Evolutionary conservation across 2,888 invertebrate species (phyloP), one percentile per base, ranked within the genome.

Genomic region (Cartodere bifasciata): DNA sequence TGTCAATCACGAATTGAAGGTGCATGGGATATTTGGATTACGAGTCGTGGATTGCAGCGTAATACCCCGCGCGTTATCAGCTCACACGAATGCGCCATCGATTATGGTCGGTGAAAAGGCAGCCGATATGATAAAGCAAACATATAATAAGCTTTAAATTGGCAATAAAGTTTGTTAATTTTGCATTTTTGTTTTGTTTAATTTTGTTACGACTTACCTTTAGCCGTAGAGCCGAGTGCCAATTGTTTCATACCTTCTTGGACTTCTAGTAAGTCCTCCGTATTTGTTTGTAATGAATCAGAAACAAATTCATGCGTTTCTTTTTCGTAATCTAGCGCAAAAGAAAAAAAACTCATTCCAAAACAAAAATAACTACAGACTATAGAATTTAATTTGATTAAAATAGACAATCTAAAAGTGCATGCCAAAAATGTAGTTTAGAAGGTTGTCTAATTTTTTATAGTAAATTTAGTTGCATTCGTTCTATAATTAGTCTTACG

Each of bases 161-260:
- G 13, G 10, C 13, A 14, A 14, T 23, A 10, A 23, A 23, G 13
- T 23, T 23, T 12, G 23, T 13, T 23, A n/a, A 2, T n/a, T 23
- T 13, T 23, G 10, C 6, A 10, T 22, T 22, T 10, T 10, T 10
- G 11, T 4, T 11, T 22, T 11, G 11, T 2, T 23, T 5, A 23
- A n/a, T n/a, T n/a, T n/a, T n/a, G n/a, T n/a, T 17, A 7, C 20
- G 58, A 67, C 67, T 68, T 56, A 65, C 68, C 66, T 58, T 63
- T 60, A 31, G 60, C 46, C 49, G 61, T 62, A 40, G 65, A 56
- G 47, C 63, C 62, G 50, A 66, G 56, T 32, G 71, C 74, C 42
- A 83, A 65, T 58, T 74, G 75, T 60, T 75, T 71, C 73, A 83
- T 78, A 49, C 78, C 79, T 52, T 79, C 75, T 50, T 74, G 72